Evolutionary conservation across 1,140 invertebrate genomes (phyloP), one percentile per base, ranked within the genome.

Genomic region (Babylonia areolata): DNA sequence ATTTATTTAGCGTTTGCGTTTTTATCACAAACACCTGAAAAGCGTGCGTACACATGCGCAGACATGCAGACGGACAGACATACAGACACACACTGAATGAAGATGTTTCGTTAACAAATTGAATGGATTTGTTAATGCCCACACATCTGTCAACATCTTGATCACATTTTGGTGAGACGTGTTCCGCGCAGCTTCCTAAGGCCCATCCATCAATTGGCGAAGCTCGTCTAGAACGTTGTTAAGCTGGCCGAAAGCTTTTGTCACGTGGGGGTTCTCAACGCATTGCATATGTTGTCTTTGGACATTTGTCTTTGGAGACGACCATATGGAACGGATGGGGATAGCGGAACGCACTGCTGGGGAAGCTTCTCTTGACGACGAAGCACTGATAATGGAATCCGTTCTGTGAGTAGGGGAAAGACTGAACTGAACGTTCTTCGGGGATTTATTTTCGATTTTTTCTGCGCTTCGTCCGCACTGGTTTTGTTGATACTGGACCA

Each of bases 221-320:
- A 82, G 81, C 17, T 58, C 64, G 31, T 82, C 81, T 5, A 82
- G 33, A 20, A 82, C 54, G n/a, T 69, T 69, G 51, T 82, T 54
- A 3, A 82, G 81, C 51, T 69, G 51, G 33, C 69, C 81, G 23
- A 82, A 82, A 51, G 81, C 81, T 54, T 82, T 12, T 31, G 51
- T 40, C 6, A 82, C 20, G 12, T 11, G 37, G 51, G 69, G n/a
- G 31, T 51, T n/a, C 46, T 54, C 54, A 17, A 77, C 20, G 75
- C 35, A 17, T 0, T 77, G 37, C 35, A 5, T 20, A 31, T 31
- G 33, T 12, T 12, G 35, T 3, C 20, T 11, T 28, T 2, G 28
- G 75, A 28, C 46, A 51, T 17, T 12, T 12, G 35, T 3, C 20
- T 11, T 28, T 2, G 28, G 75, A 28, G 75, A 77, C 15, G 37